Base-by-base conservation (phyloP, 2,797 vertebrate species). In the Loris lydekkerianus region DNA sequence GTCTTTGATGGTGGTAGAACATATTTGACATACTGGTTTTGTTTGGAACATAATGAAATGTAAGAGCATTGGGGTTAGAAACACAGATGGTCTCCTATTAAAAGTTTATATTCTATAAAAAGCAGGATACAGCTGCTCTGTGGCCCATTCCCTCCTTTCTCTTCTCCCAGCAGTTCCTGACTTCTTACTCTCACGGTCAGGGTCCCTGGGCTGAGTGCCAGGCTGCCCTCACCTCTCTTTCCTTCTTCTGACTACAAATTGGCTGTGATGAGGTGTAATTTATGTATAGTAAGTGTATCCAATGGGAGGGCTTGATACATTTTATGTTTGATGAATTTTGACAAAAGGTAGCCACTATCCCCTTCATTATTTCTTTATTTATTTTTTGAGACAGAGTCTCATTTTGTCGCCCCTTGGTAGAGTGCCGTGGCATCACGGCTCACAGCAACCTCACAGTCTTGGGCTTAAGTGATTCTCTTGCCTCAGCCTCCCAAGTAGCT, bases 301-400 rank as follows among this genome's bases (percentile, higher is more conserved):
- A 29, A 2, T 72, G 81, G 37, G 82, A 67, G 83, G 56, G 56
- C 65, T 70, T 2, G 14, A 61, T 29, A 20, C 10, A 34, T 78
- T 82, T 82, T 85, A 85, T 77, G 25, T 78, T 83, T 56, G 63
- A 29, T 49, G 43, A 67, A 58, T 78, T 73, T 86, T 86, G 81
- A 96, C 60, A 86, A 89, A 97, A 73, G 5, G 27, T 65, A 56
- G 40, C 23, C 25, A 63, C 31, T 15, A 70, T 14, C 18, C 7
- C 31, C 14, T 0, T 69, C 46, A 46, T 46, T 46, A 10, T 10
- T 46, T 46, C 2, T 46, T 46, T 46, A 40, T 40, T 40, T 40
- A 40, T 53, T 15, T 53, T 53, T 53, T 53, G 49, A 53, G 14
- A 53, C 49, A 15, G 49, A 13, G 14, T 15, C 49, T 53, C 14